Base-by-base conservation (phyloP, 2,113 vertebrate genomes). In the Heterotilapia buettikoferi region DNA sequence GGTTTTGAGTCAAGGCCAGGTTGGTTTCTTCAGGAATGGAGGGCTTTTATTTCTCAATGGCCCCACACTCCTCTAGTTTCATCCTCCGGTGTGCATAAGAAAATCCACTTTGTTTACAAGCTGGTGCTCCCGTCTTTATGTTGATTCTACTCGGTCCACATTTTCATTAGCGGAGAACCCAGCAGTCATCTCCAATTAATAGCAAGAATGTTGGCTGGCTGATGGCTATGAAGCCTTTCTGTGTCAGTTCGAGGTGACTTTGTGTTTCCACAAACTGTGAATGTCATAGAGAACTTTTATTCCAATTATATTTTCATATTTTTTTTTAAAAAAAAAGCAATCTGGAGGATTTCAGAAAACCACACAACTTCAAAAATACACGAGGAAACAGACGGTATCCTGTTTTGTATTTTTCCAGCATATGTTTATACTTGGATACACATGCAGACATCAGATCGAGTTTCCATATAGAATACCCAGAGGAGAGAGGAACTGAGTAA, bases 1-100 rank as follows among this genome's bases (percentile, higher is more conserved):
- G 96, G 95, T 95, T 96, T 96, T 96, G 94, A 94, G 95, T 94
- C 92, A 84, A 94, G 92, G 94, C 95, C 93, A 95, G 90, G 93
- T 92, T 95, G 91, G 94, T 95, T 96, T 95, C 93, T 94, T 84
- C 80, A 93, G 94, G 94, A 96, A 95, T 95, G 92, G 92, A 91
- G 90, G 80, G 85, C 86, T 94, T 95, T 94, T 94, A 93, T 96
- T 95, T 95, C 92, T 94, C 92, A 95, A 93, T 94, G 93, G 92
- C 92, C 92, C 92, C 92, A 68, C 93, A 68, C 79, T 92, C 81
- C 73, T 97, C 93, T 82, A 86, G 93, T 96, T 95, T 94, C 95
- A 92, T 88, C 66, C 85, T 87, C 88, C n/a, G 85, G 93, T 92
- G 83, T 80, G 52, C 38, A 52, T 40, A 90, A 53, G 87, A 92